A percentile compares a stretch with the other conserved stretches of the same genome.
These are phyloP conservation scores for Onychomys torridus DNA, from an alignment of 2,797 vertebrate genomes.

Conservation along the genomic window DNA sequence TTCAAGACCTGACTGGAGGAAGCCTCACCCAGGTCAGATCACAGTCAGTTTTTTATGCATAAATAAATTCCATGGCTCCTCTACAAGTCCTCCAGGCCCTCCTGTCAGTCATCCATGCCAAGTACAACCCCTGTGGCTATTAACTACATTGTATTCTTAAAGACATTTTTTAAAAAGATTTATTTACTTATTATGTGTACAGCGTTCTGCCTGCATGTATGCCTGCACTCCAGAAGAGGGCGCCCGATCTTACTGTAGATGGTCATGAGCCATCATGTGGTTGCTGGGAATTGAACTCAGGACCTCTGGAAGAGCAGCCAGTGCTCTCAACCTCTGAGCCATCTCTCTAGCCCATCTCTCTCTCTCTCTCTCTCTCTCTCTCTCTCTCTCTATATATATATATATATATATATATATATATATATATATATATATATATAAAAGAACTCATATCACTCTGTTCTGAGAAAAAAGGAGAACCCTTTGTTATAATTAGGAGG, in stretches of 20 bases:
- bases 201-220: neutral
- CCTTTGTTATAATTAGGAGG: neutral
- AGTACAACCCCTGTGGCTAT: neutral
- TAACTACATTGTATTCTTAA: neutral
- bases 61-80: no score
- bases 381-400: no score
- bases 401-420: no score
- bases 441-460: neutral
- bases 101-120: neutral
- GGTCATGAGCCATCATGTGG: neutral
- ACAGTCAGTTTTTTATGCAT: neutral
- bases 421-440: neutral
- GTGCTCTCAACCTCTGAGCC: neutral
- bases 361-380: no score
- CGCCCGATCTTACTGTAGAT: neutral
- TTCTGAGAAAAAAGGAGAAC: constrained; percentile 37
- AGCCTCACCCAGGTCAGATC: neutral
- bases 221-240: neutral
- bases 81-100: neutral
- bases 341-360: neutral
- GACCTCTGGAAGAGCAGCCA: neutral
- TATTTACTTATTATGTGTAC: neutral
- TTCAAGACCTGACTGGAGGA: neutral
- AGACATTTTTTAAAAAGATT: neutral
- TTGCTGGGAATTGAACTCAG: neutral